Evolutionary conservation across 1,140 invertebrate species (phyloP).

Genomic region (Trichonephila clavata): DNA sequence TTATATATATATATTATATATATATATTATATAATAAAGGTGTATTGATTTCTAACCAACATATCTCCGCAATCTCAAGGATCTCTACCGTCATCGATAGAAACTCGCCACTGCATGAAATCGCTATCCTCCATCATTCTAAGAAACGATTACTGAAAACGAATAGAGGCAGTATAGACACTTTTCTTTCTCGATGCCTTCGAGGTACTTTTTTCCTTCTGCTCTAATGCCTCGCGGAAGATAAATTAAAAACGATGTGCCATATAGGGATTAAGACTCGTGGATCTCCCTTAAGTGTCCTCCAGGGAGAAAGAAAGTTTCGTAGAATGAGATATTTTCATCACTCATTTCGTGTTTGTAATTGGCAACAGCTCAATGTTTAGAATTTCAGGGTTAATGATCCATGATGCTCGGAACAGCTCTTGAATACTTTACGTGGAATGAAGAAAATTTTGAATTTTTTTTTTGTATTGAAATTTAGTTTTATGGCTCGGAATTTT

Average conservation of each 20-base stretch:
- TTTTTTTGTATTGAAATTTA: no score
- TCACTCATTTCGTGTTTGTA: slow-evolving; percentile 17
- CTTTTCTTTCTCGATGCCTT: background rate
- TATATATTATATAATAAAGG: no score
- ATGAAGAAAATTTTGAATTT: no score
- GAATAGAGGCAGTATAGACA: background rate
- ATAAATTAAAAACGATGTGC: background rate
- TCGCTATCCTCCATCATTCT: background rate
- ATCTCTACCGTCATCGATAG: background rate
- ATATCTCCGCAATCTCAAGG: background rate
- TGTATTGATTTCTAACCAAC: background rate
- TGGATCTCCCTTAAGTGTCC: slow-evolving; percentile 38
- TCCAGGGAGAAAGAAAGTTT: background rate
- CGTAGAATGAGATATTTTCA: background rate
- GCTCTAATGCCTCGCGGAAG: background rate
- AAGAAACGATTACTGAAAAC: background rate
- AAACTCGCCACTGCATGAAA: background rate
- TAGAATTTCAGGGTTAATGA: background rate
- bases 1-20: no score
- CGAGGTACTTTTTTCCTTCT: background rate
- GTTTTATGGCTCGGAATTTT: no score
- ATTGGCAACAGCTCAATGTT: background rate
- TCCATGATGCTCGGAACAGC: background rate
- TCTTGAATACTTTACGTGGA: no score
- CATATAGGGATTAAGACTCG: slow-evolving; percentile 16